Evolutionary conservation across 1,140 invertebrate genomes (phyloP).

Genomic region (Phenacoccus solenopsis): DNA sequence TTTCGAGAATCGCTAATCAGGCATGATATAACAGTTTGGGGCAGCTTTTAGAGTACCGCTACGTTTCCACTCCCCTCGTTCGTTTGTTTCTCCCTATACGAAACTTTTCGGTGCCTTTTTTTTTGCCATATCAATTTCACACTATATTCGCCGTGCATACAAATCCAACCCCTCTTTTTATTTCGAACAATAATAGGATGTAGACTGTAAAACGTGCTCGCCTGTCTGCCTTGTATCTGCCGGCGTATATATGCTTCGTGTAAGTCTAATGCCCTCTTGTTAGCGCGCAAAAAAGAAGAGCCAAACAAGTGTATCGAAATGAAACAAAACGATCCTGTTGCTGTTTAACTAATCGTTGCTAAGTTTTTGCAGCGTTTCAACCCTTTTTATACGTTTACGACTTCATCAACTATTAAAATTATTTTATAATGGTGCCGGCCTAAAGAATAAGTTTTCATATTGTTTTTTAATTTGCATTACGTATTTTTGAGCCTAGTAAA

Average conservation of each 20-base stretch:
- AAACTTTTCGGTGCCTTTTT: background rate
- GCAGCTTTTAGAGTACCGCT: background rate
- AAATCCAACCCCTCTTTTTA: background rate
- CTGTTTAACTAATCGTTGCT: constrained; percentile 12
- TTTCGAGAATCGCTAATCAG: constrained; percentile 16
- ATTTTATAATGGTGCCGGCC: background rate
- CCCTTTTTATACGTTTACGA: background rate
- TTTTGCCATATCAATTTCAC: constrained; percentile 11
- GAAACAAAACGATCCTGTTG: constrained; percentile 16
- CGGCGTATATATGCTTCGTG: background rate
- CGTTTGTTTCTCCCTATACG: background rate
- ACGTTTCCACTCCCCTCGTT: background rate
- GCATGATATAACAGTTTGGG: constrained; percentile 7
- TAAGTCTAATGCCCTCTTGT: constrained; percentile 16
- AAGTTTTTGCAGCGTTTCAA: background rate
- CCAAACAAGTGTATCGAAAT: constrained; percentile 14
- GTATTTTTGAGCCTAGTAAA: background rate
- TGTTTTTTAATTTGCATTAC: background rate
- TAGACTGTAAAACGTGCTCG: background rate
- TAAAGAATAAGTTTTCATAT: background rate
- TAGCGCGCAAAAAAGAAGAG: background rate
- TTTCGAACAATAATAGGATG: background rate
- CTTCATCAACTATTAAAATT: background rate
- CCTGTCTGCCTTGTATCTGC: background rate
- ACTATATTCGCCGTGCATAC: background rate